Conservation (phyloP, 2,113 vertebrate genomes). For the Xenus cinereus region DNA sequence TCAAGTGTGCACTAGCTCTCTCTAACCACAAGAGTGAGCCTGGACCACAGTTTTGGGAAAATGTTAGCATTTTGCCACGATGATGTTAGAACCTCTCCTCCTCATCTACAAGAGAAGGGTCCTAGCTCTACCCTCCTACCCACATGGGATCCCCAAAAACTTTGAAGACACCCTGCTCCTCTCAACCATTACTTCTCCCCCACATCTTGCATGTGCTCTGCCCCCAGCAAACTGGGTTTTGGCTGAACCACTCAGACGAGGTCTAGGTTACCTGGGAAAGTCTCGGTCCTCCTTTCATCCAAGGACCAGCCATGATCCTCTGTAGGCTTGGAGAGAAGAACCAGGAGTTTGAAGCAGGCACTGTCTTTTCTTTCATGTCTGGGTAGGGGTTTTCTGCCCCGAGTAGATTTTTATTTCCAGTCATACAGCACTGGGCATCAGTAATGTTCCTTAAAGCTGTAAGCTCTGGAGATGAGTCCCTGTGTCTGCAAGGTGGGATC, state of each 20-base stretch:
- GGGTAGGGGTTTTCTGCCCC: neutral
- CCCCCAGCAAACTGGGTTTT: neutral
- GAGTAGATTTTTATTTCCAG: neutral
- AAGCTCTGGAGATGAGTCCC: neutral
- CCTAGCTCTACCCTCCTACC: neutral
- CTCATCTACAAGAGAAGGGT: neutral
- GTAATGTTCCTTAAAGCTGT: neutral
- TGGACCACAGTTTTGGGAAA: conserved; percentile 6
- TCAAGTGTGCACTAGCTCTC: neutral
- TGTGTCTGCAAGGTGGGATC: neutral
- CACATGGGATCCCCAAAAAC: fast-evolving
- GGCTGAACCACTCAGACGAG: fast-evolving
- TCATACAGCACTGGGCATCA: neutral
- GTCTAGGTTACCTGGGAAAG: neutral
- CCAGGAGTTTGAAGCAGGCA: neutral
- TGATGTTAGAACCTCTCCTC: neutral
- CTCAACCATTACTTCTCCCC: neutral
- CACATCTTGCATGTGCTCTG: neutral
- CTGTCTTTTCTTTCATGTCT: neutral
- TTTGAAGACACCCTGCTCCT: neutral
- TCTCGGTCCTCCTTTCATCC: neutral
- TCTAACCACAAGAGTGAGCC: conserved; percentile 60
- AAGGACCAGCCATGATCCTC: neutral
- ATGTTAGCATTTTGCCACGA: fast-evolving
- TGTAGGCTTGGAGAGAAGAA: neutral